Base-by-base conservation (phyloP, 1,140 invertebrate genomes). In the Drosophila arizonae region DNA sequence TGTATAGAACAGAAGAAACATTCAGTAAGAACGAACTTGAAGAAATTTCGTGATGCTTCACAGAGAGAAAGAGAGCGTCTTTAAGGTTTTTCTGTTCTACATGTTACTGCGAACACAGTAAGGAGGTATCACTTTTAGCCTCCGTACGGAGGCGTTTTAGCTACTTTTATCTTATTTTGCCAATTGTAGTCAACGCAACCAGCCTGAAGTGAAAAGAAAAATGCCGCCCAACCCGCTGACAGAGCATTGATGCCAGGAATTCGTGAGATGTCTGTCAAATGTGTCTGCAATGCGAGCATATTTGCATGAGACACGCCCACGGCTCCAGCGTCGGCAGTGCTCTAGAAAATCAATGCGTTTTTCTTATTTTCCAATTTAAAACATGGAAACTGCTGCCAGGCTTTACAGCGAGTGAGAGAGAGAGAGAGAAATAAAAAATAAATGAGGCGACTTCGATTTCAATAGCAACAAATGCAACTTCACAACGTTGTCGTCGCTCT, bases 381-480 rank as follows among this genome's bases (percentile, higher is more conserved):
- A 66, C 62, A 72, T 46, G 45, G 36, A 24, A 55, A 48, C 52
- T 24, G 11, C 41, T 56, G 17, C 45, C 30, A n/a, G 13, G 21
- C 17, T 17, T 17, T 17, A 24, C 21, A 24, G 21, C 1, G 21
- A 24, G 21, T 1, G 21, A 24, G 21, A 24, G 21, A 3, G 21
- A 24, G 21, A 24, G 21, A 24, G 21, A 24, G 21, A 24, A 24
- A 24, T 1, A 24, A 24, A 69, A 54, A 30, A 28, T 30, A 56
- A 58, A 69, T 66, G 63, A 61, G 80, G 77, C 81, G 66, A 85
- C 81, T 85, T 85, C 81, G 81, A 80, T 86, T 86, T 85, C 81
- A 78, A 85, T 85, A 86, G 81, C 76, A 67, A 52, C 81, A 86
- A 85, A 80, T 85, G 81, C 81, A 84, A 76, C 72, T 67, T 67